Evolutionary conservation across 1,140 invertebrate genomes (phyloP).

Genomic region (Hypsibius dujardini): DNA sequence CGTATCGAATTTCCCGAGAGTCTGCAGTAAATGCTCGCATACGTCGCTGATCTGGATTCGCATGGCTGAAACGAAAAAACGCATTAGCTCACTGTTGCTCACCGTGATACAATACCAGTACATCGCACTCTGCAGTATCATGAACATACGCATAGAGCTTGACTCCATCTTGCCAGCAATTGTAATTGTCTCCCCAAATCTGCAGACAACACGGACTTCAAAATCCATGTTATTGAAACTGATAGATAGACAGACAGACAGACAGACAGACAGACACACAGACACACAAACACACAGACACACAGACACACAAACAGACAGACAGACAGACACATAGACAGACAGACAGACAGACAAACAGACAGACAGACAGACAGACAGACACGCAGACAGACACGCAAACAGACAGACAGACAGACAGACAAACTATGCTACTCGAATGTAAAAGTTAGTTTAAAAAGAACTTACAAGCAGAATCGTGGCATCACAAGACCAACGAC

Average conservation of each 20-base stretch:
- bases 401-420: not conserved
- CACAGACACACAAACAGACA: no score
- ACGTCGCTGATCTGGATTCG: slow-evolving; percentile 2
- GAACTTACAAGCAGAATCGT: slow-evolving; percentile 12
- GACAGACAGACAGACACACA: no score
- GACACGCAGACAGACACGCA: not conserved
- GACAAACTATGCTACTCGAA: not conserved
- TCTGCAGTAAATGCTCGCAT: not conserved
- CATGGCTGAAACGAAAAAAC: not conserved
- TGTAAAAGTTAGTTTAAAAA: no score
- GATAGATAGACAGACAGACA: no score
- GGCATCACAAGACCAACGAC: slow-evolving; percentile 13
- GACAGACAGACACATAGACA: no score
- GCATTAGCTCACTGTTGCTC: no score
- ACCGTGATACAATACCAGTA: not conserved
- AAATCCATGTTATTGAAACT: no score
- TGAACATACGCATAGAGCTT: not conserved
- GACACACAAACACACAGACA: no score
- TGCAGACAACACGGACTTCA: no score
- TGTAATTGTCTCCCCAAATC: slow-evolving; percentile 21
- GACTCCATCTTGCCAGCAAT: slow-evolving; percentile 27
- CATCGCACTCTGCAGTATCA: not conserved
- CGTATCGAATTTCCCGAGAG: not conserved
- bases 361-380: not conserved
- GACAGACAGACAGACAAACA: no score